Evolutionary conservation across 2,113 vertebrate species (phyloP).

Genomic region (Engraulis encrasicolus): DNA sequence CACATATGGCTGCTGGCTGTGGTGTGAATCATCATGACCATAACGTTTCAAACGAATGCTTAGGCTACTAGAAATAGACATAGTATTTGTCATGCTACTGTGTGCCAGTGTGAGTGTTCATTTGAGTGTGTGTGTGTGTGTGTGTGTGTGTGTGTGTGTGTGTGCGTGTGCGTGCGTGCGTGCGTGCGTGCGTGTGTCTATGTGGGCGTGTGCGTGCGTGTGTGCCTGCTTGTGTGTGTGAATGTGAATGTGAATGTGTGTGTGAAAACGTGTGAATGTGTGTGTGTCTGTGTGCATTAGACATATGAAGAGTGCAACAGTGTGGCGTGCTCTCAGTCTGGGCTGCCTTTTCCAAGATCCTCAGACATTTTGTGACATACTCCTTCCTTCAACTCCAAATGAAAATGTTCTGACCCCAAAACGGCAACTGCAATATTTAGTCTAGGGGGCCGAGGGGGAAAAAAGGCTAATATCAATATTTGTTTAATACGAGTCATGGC

Average conservation of each 20-base stretch:
- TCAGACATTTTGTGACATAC: neutral
- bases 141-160: no score
- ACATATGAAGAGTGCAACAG: neutral
- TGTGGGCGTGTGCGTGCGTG: no score
- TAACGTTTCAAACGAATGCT: neutral
- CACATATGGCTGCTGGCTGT: neutral
- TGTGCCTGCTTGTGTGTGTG: no score
- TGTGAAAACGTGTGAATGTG: no score
- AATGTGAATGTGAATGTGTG: no score
- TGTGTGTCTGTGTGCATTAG: neutral
- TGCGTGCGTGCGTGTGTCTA: no score
- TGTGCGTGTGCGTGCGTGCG: no score
- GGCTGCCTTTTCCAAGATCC: neutral
- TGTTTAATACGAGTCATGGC: conserved; percentile 22
- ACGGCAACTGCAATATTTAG: conserved; percentile 42
- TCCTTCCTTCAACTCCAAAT: neutral
- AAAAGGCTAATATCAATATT: conserved; percentile 45
- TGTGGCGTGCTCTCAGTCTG: neutral
- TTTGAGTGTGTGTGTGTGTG: no score
- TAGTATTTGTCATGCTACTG: neutral
- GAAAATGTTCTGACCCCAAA: neutral
- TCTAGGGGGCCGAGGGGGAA: conserved; percentile 24
- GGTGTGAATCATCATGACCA: neutral
- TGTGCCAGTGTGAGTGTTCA: no score
- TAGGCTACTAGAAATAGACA: neutral